Percentiles rank a stretch among this genome's conserved stretches.
phyloP scores from a whole-genome alignment of 2,797 vertebrate species.

The Sebastes glaucus region DNA sequence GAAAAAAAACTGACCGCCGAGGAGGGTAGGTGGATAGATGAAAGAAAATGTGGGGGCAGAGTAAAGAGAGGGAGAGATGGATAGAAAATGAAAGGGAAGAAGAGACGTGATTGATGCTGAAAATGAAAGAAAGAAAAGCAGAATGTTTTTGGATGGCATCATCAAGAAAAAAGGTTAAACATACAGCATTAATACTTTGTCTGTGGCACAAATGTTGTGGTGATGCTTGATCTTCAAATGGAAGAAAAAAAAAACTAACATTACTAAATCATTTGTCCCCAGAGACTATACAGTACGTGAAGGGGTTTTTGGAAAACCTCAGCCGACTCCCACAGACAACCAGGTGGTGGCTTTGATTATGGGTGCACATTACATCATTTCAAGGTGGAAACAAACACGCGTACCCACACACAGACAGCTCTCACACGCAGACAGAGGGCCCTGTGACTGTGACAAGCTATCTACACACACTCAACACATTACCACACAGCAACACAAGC shows the following conservation, averaged over 20 bases:
- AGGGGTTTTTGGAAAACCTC: conserved; percentile 61
- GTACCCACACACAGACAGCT: conserved; percentile 84
- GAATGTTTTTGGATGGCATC: neutral
- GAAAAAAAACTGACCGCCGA: conserved; percentile 37
- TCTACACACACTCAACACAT: conserved; percentile 83
- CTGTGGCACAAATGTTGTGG: neutral
- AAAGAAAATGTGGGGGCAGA: conserved; percentile 33
- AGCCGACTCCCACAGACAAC: conserved; percentile 61
- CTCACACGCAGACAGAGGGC: conserved; percentile 42
- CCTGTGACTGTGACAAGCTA: conserved; percentile 53
- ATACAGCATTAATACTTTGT: neutral
- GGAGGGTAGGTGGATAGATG: conserved; percentile 39
- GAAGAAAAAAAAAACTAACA: neutral
- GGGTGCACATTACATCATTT: conserved; percentile 86
- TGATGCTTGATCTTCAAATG: conserved; percentile 25
- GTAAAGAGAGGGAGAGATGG: conserved; percentile 4
- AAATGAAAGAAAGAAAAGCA: conserved; percentile 2
- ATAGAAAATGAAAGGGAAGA: conserved; percentile 34
- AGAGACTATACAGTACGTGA: conserved; percentile 27
- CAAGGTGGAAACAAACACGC: conserved; percentile 73
- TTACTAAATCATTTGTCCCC: conserved; percentile 17
- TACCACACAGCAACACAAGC: conserved; percentile 69
- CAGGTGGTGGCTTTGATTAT: conserved; percentile 88
- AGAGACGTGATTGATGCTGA: conserved; percentile 25
- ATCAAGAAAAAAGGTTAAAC: neutral